Conservation (phyloP, 2,113 vertebrate genomes). For the Engystomops pustulosus region DNA sequence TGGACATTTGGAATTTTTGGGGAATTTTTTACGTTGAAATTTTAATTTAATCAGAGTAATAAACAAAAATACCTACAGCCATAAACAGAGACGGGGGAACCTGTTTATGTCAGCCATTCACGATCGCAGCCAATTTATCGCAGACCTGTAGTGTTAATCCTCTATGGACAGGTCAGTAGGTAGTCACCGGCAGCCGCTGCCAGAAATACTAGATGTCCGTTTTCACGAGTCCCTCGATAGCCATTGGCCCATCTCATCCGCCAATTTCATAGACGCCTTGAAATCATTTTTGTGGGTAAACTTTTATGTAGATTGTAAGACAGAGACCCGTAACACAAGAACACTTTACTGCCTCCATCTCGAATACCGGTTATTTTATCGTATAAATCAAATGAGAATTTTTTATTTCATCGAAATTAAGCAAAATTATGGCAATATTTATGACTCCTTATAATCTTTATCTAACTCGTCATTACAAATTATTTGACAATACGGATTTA, state of each 20-base stretch:
- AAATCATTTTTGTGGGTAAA: conserved; percentile 37
- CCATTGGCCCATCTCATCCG: conserved; percentile 31
- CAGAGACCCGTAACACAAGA: not conserved
- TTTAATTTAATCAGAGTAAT: conserved; percentile 7
- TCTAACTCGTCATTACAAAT: conserved; percentile 29
- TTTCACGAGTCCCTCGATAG: conserved; percentile 49
- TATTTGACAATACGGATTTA: not conserved
- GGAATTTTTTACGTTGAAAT: not conserved
- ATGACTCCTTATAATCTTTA: conserved; percentile 33
- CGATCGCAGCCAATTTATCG: conserved; percentile 30
- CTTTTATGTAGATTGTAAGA: not conserved
- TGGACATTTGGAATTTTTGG: not conserved
- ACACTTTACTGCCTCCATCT: not conserved
- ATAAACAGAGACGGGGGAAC: not conserved
- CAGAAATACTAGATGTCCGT: not conserved
- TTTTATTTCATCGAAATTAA: no score
- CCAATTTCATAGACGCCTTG: conserved; percentile 1
- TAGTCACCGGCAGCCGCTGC: not conserved
- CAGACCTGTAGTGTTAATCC: conserved; percentile 33
- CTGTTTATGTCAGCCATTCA: conserved; percentile 28
- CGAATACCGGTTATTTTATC: not conserved
- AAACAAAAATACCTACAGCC: not conserved
- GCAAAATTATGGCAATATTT: conserved; percentile 17
- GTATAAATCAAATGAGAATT: not conserved
- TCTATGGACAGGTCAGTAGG: conserved; percentile 25